A percentile compares a stretch with the other conserved stretches of the same genome.
Conservation (phyloP, 2,888 invertebrate species). For the Lasioglossum villosulum region DNA sequence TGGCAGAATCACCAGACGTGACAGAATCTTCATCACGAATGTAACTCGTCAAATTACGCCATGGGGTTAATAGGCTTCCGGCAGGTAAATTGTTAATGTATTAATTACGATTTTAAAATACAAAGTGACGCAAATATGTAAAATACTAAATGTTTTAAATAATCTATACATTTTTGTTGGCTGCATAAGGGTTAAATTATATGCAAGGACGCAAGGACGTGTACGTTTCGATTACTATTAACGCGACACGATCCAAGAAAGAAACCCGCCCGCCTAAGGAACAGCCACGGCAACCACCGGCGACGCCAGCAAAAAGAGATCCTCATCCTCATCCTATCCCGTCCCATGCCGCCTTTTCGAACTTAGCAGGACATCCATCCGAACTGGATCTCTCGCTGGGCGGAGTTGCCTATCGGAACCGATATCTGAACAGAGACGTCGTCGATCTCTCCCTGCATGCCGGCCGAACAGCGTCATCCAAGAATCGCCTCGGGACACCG, state of each 20-base stretch:
- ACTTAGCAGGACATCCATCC: conserved; percentile 46
- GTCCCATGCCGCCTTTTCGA: not conserved
- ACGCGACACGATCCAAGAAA: conserved; percentile 24
- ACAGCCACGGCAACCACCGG: not conserved
- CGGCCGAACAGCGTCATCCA: conserved; percentile 17
- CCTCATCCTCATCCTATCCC: not conserved
- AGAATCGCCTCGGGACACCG: conserved; percentile 9
- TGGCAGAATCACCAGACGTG: too few species aligned
- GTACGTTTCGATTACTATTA: conserved; percentile 64
- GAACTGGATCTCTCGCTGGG: conserved; percentile 56
- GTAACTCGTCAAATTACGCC: too few species aligned
- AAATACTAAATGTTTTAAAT: too few species aligned
- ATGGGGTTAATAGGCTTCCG: too few species aligned
- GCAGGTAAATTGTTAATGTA: too few species aligned
- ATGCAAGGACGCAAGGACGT: too few species aligned
- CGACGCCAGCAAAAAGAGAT: not conserved
- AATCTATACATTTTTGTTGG: too few species aligned
- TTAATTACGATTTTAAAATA: too few species aligned
- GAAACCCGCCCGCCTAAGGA: not conserved
- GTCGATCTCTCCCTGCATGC: conserved; percentile 28
- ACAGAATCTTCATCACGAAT: too few species aligned
- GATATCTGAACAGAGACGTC: conserved; percentile 44
- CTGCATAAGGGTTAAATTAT: too few species aligned
- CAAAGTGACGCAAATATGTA: too few species aligned
- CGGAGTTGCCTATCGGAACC: conserved; percentile 50